phyloP scores from a whole-genome alignment of 2,888 invertebrate species.

The Stegophylla sp. region DNA sequence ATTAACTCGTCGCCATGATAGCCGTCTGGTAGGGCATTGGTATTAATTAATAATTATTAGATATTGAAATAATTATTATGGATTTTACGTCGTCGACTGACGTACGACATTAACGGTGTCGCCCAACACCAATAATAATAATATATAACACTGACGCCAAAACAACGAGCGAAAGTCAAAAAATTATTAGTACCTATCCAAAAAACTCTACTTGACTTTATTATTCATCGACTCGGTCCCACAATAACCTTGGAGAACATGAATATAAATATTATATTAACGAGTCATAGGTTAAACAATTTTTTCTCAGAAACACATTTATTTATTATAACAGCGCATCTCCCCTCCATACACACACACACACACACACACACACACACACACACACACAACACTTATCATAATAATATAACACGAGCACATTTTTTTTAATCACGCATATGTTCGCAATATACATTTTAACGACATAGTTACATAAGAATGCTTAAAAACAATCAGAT shows the following conservation, averaged over 20 bases:
- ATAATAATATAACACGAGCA: neutral
- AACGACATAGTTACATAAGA: neutral
- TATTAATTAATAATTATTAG: constrained; percentile 18
- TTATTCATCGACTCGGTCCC: neutral
- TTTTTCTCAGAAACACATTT: constrained; percentile 28
- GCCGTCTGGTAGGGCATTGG: neutral
- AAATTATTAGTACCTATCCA: neutral
- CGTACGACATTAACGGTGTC: too few relatives aligned
- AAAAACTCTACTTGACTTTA: constrained; percentile 12
- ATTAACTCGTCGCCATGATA: neutral
- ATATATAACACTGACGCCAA: neutral
- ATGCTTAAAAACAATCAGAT: neutral
- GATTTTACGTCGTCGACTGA: neutral
- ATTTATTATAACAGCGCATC: constrained; percentile 16
- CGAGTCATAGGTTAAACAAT: constrained; percentile 39
- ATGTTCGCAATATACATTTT: neutral
- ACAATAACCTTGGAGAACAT: constrained; percentile 32
- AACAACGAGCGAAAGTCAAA: constrained; percentile 35
- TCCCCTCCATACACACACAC: neutral
- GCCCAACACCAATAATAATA: too few relatives aligned
- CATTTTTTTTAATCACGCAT: neutral
- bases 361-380: too few relatives aligned
- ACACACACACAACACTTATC: neutral
- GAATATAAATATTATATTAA: neutral
- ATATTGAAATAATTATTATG: constrained; percentile 12